Conservation (phyloP, 2,888 invertebrate species). For the Galerucella pusilla region DNA sequence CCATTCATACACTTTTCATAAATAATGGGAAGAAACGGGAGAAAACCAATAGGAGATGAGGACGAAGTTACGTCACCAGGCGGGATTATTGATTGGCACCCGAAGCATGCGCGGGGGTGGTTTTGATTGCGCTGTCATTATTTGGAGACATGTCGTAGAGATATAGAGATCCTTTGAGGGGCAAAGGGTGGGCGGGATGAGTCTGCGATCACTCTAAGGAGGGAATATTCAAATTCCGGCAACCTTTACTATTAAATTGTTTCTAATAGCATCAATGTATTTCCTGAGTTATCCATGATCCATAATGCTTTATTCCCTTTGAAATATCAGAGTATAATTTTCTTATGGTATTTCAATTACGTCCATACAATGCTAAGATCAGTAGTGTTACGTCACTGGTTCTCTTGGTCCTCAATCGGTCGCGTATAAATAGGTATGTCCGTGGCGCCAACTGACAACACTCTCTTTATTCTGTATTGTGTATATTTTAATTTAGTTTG, state of each 20-base stretch:
- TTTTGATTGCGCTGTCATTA: slow-evolving; percentile 37
- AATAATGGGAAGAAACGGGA: slow-evolving; percentile 69
- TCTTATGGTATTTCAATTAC: too few species aligned
- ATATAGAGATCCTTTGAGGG: slow-evolving; percentile 19
- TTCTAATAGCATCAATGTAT: not conserved
- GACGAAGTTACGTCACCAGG: slow-evolving; percentile 68
- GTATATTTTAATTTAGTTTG: too few species aligned
- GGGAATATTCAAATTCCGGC: slow-evolving; percentile 30
- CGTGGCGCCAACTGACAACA: too few species aligned
- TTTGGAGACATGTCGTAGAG: slow-evolving; percentile 28
- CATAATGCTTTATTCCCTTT: not conserved
- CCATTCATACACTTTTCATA: slow-evolving; percentile 69
- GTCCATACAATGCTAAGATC: too few species aligned
- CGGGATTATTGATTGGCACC: slow-evolving; percentile 66
- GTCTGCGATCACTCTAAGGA: slow-evolving; percentile 30
- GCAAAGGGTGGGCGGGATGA: slow-evolving; percentile 22
- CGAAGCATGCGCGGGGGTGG: slow-evolving; percentile 53
- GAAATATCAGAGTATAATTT: too few species aligned
- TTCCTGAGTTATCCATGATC: not conserved
- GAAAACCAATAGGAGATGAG: slow-evolving; percentile 66
- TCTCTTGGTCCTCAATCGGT: too few species aligned
- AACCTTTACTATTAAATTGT: slow-evolving; percentile 2
- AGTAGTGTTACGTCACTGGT: too few species aligned
- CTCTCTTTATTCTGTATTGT: too few species aligned
- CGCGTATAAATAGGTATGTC: too few species aligned